Base-by-base conservation (phyloP, 2,113 vertebrate species). In the Cephalopterus ornatus region DNA sequence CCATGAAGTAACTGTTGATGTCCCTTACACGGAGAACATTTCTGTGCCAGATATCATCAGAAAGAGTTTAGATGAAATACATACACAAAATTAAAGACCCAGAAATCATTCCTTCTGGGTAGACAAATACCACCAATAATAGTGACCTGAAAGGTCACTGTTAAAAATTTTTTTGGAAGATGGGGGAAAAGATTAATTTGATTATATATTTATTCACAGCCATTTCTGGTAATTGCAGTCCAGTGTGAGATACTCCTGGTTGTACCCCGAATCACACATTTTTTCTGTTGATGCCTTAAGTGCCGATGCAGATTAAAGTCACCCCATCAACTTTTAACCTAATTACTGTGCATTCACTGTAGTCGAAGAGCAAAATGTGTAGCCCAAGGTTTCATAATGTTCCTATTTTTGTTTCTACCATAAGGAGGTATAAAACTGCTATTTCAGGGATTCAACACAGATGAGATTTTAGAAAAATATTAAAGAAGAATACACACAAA, bases 401-500 rank as follows among this genome's bases (percentile, higher is more conserved):
- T 61, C 28, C n/a, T 82, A 30, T 32, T 88, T 77, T 61, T 83
- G 56, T 78, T 85, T 77, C 59, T 80, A 18, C 53, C 5, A 1
- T 28, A 77, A 49, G 42, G 47, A 81, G 37, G 35, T 53, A 27
- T 20, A 95, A 86, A 58, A 92, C 88, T 42, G 65, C 58, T 76
- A 53, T 78, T 93, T 47, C 91, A 33, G 41, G 39, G 71, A 67
- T 62, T 85, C 61, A 87, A 41, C 44, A 81, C 15, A 85, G 70
- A 67, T 77, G 76, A 96, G 50, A 92, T 12, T 91, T 91, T 84
- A 75, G 66, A 91, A 93, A 91, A 93, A 89, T 49, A 92, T 46
- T 91, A 53, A 86, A 78, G 79, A 95, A 88, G 94, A 97, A 95
- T 70, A 85, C 76, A 88, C 89, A 97, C 90, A 98, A 98, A 97